phyloP scores from a whole-genome alignment of 2,797 vertebrate species.

The Euphonia xanthogaster region DNA sequence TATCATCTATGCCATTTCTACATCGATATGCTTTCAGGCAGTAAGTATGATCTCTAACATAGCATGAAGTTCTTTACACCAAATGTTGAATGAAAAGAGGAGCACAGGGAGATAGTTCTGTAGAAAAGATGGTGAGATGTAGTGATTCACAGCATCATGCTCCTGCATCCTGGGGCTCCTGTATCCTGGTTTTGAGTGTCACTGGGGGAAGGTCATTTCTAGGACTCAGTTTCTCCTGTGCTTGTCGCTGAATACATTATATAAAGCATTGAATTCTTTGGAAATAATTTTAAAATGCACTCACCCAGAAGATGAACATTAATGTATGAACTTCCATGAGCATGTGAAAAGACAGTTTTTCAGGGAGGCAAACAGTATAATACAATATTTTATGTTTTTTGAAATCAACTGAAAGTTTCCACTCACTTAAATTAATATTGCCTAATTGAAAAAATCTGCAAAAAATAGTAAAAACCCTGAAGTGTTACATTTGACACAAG shows the following conservation, averaged over 20 bases:
- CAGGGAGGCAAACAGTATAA: not conserved
- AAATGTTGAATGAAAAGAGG: not conserved
- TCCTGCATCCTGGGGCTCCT: not conserved
- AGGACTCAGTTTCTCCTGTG: not conserved
- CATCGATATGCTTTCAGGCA: slow-evolving; percentile 97
- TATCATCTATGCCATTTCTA: slow-evolving; percentile 93
- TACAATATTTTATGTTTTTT: not conserved
- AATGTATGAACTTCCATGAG: not conserved
- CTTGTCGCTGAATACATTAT: not conserved
- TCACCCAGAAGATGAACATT: not conserved
- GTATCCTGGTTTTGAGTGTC: not conserved
- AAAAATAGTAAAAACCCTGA: not conserved
- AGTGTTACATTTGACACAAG: not conserved
- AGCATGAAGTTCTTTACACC: not conserved
- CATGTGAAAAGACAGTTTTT: not conserved
- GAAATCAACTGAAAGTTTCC: not conserved
- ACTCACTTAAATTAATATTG: not conserved
- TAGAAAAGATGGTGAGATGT: not conserved
- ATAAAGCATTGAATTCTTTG: not conserved
- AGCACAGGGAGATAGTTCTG: not conserved
- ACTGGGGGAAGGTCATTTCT: not conserved
- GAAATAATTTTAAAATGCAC: not conserved
- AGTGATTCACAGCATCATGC: not conserved
- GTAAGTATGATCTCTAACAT: slow-evolving; percentile 79
- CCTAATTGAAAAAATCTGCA: not conserved